These are phyloP conservation scores for Callaeas wilsoni DNA, from an alignment of 2,113 vertebrate species.

Conservation along the genomic window DNA sequence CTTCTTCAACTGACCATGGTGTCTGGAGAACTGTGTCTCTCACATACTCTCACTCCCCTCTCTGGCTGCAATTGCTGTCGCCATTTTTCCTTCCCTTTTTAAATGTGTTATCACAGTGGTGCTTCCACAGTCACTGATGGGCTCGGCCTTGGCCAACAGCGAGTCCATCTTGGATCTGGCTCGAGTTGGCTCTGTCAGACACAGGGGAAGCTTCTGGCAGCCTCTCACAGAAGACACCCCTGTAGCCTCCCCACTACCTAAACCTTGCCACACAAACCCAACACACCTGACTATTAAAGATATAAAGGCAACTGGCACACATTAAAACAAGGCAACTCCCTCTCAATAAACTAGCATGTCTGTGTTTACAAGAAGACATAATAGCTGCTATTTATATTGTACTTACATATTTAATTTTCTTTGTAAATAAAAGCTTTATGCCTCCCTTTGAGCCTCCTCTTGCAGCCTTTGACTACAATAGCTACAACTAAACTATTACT, in stretches of 20 bases:
- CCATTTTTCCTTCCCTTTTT: neutral
- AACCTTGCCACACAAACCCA: neutral
- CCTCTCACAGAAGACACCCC: neutral
- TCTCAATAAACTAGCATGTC: neutral
- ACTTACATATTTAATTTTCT: slow-evolving; percentile 37
- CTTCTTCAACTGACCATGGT: neutral
- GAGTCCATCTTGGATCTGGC: accelerated
- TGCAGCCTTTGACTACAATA: neutral
- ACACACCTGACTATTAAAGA: neutral
- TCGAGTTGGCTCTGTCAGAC: neutral
- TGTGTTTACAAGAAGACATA: neutral
- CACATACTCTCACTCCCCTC: neutral
- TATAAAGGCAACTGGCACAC: neutral
- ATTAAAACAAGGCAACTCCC: neutral
- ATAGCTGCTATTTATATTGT: slow-evolving; percentile 11
- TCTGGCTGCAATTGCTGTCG: neutral
- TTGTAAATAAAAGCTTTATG: slow-evolving; percentile 17
- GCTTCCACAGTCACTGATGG: neutral
- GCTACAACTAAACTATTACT: slow-evolving; percentile 10
- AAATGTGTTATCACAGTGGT: neutral
- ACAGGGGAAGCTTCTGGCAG: neutral
- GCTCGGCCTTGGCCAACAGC: neutral
- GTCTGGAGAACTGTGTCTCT: neutral
- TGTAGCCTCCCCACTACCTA: neutral
- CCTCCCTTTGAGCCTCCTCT: slow-evolving; percentile 2